Conservation (phyloP, 2,888 invertebrate genomes). For the Exocentrus adspersus region DNA sequence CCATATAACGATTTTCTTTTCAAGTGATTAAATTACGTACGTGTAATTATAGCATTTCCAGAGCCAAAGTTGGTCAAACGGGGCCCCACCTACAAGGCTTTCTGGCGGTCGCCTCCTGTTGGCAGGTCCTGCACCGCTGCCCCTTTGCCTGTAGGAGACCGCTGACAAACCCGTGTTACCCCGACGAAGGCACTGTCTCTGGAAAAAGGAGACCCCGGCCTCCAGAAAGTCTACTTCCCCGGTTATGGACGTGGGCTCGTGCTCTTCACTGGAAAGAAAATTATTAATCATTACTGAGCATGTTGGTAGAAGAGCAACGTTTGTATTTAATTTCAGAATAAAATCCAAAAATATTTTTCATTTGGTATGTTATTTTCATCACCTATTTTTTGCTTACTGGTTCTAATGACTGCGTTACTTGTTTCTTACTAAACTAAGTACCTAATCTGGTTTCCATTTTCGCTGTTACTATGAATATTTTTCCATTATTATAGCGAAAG, state of each 20-base stretch:
- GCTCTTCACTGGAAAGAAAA: conserved; percentile 56
- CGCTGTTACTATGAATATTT: too few relatives aligned
- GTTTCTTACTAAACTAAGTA: too few relatives aligned
- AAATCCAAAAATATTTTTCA: too few relatives aligned
- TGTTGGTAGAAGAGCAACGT: too few relatives aligned
- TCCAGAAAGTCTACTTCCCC: conserved; percentile 70
- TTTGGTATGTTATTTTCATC: too few relatives aligned
- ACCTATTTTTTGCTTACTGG: too few relatives aligned
- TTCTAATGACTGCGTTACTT: too few relatives aligned
- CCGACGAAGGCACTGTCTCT: conserved; percentile 66
- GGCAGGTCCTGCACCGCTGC: conserved; percentile 63
- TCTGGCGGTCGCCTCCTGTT: conserved; percentile 64
- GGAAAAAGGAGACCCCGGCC: conserved; percentile 71
- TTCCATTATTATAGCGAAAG: too few relatives aligned
- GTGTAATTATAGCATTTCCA: conserved; percentile 74
- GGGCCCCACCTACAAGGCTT: conserved; percentile 68
- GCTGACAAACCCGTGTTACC: conserved; percentile 65
- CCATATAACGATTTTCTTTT: too few relatives aligned
- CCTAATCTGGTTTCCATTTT: too few relatives aligned
- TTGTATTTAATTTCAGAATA: too few relatives aligned
- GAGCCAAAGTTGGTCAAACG: conserved; percentile 72
- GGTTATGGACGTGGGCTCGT: conserved; percentile 48
- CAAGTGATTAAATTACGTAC: conserved; percentile 43
- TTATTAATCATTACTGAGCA: too few relatives aligned
- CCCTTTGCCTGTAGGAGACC: conserved; percentile 68